Percentiles rank a stretch among this genome's conserved stretches.
Evolutionary conservation across 2,113 vertebrate genomes (phyloP).

Genomic region (Struthidea cinerea): DNA sequence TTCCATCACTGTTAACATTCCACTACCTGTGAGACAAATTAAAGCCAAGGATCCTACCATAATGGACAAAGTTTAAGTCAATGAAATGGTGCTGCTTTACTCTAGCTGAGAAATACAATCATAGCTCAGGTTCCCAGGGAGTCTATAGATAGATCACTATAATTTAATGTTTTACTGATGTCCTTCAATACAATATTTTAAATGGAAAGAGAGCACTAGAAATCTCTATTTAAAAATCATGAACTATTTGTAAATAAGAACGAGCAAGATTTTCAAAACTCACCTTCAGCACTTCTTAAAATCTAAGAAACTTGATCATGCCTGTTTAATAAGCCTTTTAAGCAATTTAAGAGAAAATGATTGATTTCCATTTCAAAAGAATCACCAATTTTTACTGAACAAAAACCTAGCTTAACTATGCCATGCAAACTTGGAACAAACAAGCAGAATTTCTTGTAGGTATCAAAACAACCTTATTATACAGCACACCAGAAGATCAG

Average conservation of each 20-base stretch:
- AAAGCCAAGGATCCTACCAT: background rate
- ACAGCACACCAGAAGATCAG: background rate
- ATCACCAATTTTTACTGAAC: background rate
- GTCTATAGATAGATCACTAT: background rate
- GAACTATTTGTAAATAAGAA: background rate
- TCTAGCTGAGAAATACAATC: background rate
- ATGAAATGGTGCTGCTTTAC: background rate
- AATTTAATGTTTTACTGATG: background rate
- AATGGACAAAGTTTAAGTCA: background rate
- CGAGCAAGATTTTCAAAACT: background rate
- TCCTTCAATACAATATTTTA: background rate
- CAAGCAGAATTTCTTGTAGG: background rate
- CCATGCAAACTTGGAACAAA: background rate
- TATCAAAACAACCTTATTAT: slow-evolving; percentile 11
- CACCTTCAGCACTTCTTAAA: background rate
- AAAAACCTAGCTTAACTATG: background rate
- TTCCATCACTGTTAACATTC: background rate
- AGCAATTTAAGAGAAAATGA: background rate
- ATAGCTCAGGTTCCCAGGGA: fast-evolving
- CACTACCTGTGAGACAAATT: background rate
- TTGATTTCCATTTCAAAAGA: background rate
- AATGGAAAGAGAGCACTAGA: background rate
- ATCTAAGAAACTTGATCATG: background rate
- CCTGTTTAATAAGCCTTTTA: background rate
- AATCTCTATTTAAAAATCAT: background rate